These are phyloP conservation scores for Dipus sagitta DNA, from an alignment of 2,797 vertebrate species.

Conservation along the genomic window DNA sequence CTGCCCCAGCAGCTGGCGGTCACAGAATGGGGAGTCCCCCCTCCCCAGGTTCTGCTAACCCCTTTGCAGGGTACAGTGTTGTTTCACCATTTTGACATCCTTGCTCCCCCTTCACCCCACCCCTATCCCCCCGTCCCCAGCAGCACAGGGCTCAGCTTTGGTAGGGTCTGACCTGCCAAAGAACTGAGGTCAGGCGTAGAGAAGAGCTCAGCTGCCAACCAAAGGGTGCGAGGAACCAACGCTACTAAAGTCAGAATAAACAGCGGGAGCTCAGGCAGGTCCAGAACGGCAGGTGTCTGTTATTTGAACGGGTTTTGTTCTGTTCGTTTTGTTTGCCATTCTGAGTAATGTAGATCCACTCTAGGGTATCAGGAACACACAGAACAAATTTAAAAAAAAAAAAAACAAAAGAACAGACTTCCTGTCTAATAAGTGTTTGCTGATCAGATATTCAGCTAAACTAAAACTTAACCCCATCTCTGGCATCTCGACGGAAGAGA, in stretches of 20 bases:
- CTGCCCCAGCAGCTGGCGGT: constrained; percentile 87
- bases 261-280: no score
- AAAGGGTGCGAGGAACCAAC: fast-evolving
- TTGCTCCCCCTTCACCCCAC: no score
- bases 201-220: not conserved
- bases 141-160: not conserved
- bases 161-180: not conserved
- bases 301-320: no score
- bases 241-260: not conserved
- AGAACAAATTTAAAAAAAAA: not conserved
- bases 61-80: no score
- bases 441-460: not conserved
- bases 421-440: not conserved
- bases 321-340: not conserved
- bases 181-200: not conserved
- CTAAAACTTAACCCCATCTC: not conserved
- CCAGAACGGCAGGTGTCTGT: not conserved
- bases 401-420: not conserved
- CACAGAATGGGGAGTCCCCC: constrained; percentile 71
- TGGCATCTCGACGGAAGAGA: not conserved
- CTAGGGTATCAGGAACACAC: not conserved
- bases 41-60: not conserved
- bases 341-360: not conserved
- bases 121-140: no score
- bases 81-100: not conserved